Percentiles rank a stretch among this genome's conserved stretches.
Conservation (phyloP, 2,113 vertebrate species). For the Scomber scombrus region DNA sequence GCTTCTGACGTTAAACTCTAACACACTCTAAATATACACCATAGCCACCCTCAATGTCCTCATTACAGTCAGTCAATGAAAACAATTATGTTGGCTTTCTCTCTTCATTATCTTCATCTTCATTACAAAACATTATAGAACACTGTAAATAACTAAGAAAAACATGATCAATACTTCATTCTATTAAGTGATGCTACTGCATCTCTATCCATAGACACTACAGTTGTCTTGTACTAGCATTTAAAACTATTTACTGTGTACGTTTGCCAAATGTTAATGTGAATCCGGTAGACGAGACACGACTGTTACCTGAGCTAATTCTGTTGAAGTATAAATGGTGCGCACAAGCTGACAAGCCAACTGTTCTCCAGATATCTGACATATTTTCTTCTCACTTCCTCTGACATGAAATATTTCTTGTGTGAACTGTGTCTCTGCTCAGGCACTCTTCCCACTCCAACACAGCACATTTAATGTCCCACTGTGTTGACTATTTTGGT, state of each 20-base stretch:
- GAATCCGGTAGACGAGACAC: not conserved
- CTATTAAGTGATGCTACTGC: too few relatives aligned
- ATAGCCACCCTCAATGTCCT: too few relatives aligned
- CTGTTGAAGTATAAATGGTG: constrained; percentile 19
- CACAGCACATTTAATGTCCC: not conserved
- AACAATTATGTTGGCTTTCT: not conserved
- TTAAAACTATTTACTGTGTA: constrained; percentile 29
- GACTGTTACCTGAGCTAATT: constrained; percentile 18
- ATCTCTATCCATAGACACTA: not conserved
- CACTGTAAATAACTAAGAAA: constrained; percentile 5
- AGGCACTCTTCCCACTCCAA: not conserved
- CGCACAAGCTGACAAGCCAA: not conserved
- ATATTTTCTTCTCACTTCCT: not conserved
- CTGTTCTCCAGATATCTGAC: not conserved
- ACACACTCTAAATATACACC: too few relatives aligned
- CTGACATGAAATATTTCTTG: not conserved
- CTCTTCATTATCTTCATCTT: not conserved
- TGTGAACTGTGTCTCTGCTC: not conserved
- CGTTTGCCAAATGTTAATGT: not conserved
- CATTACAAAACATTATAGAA: not conserved
- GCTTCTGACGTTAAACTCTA: too few relatives aligned
- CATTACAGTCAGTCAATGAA: not conserved
- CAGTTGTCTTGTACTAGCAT: not conserved
- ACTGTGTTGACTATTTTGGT: not conserved
- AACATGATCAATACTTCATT: too few relatives aligned